A percentile compares a stretch with the other conserved stretches of the same genome.
phyloP scores from a whole-genome alignment of 2,888 invertebrate genomes.

The Poecilus cupreus region DNA sequence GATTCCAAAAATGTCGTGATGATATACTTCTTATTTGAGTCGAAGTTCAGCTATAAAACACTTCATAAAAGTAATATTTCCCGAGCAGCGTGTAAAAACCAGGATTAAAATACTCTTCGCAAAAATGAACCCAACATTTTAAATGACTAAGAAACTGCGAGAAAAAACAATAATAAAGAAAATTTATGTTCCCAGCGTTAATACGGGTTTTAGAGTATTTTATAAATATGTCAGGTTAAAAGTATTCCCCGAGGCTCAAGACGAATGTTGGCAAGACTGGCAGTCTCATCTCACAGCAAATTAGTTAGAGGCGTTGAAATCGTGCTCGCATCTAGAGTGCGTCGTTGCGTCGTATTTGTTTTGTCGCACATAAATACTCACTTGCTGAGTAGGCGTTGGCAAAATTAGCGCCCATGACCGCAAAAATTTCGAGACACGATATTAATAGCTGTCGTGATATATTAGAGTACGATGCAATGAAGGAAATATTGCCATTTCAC shows the following conservation, averaged over 20 bases:
- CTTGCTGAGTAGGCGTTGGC: background rate
- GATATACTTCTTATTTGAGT: background rate
- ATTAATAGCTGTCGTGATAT: constrained; percentile 15
- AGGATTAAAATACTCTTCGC: constrained; percentile 11
- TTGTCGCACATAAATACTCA: constrained; percentile 17
- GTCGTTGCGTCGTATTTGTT: constrained; percentile 3
- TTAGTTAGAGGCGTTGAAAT: constrained; percentile 38
- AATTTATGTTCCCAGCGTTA: constrained; percentile 37
- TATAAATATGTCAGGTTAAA: constrained; percentile 44
- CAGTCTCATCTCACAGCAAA: constrained; percentile 43
- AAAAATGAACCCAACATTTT: constrained; percentile 13
- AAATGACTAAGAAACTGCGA: constrained; percentile 7
- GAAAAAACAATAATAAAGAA: constrained; percentile 45
- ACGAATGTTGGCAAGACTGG: constrained; percentile 38
- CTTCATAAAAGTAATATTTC: background rate
- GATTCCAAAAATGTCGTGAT: background rate
- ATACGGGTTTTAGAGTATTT: constrained; percentile 46
- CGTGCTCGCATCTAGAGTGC: background rate
- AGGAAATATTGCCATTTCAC: constrained; percentile 2
- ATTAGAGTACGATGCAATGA: background rate
- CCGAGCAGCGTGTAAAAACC: constrained; percentile 2
- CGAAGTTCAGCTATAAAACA: background rate
- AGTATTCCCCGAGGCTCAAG: background rate
- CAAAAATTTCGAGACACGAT: background rate
- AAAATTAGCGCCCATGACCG: constrained; percentile 15